Percentiles rank a stretch among this genome's conserved stretches.
These are phyloP conservation scores for Volucella inanis DNA, from an alignment of 2,888 invertebrate genomes.

Conservation along the genomic window DNA sequence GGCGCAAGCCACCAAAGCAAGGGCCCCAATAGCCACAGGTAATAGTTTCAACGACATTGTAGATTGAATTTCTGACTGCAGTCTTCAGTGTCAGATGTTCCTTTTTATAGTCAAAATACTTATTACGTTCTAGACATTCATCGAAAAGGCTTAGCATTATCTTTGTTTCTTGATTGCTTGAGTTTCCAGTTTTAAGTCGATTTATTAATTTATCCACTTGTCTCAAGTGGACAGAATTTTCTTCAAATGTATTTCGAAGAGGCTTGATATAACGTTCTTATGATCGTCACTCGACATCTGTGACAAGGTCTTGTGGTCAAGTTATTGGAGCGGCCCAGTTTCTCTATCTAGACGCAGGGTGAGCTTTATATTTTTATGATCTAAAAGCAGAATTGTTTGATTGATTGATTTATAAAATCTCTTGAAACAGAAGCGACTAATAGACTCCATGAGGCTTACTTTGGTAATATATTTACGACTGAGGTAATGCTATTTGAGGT, in stretches of 20 bases:
- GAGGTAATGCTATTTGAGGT: too few species aligned
- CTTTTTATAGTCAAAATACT: constrained; percentile 46
- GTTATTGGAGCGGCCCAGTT: constrained; percentile 5
- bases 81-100: not conserved
- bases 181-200: constrained; percentile 32
- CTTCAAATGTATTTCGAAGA: not conserved
- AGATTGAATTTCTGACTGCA: constrained; percentile 19
- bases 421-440: too few species aligned
- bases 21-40: constrained; percentile 7
- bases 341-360: not conserved
- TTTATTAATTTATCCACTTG: constrained; percentile 43
- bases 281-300: constrained; percentile 10
- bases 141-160: constrained; percentile 40
- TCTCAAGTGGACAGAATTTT: constrained; percentile 7
- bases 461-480: too few species aligned
- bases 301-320: constrained; percentile 15
- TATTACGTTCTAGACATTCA: constrained; percentile 2
- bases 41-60: constrained; percentile 48
- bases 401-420: too few species aligned
- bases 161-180: constrained; percentile 16
- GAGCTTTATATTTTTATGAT: too few species aligned
- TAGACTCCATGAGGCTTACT: too few species aligned
- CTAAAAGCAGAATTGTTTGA: too few species aligned
- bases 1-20: constrained; percentile 14
- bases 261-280: not conserved